Evolutionary conservation across 1,140 invertebrate species (phyloP), one percentile per base, ranked within the genome.

Genomic region (Bombus picipes): DNA sequence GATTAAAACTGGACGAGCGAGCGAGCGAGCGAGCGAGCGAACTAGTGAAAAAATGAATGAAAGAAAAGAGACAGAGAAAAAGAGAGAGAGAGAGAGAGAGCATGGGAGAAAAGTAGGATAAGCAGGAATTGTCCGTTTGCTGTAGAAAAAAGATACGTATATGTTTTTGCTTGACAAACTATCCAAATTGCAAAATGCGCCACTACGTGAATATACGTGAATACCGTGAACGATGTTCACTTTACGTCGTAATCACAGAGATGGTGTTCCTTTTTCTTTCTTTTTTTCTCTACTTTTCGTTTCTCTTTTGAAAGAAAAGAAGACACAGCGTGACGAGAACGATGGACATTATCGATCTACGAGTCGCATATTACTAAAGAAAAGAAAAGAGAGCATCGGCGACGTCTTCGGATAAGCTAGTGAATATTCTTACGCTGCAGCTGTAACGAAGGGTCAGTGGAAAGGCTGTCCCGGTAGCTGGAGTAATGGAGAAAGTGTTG

Each of bases 401-500:
- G 66, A 70, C 57, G 47, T 78, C 34, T 62, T 62, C 9, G 87
- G 79, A 88, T 92, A 92, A 92, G 90, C 91, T 94, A 94, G 91
- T 93, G 93, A 91, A 74, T 89, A 95, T 98, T 96, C 97, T 97
- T 96, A 98, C 97, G 95, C 96, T 97, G 96, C 95, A 97, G 95
- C 96, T 97, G 96, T 95, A 97, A 96, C 96, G 95, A 96, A 96
- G 95, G 96, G 96, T 95, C 95, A 96, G 94, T 95, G 95, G 96
- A 95, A 95, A 96, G 96, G 95, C 96, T 96, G 95, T 96, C 96
- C 95, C 96, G 95, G 94, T 96, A 95, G 96, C 96, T 96, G 93
- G 95, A 96, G 96, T 95, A 95, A 95, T 95, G 94, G 94, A 95
- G 94, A 95, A 88, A 94, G 94, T 95, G 95, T 95, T 95, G 94